Evolutionary conservation across 2,888 invertebrate genomes (phyloP).

Genomic region (Perdita meconis): DNA sequence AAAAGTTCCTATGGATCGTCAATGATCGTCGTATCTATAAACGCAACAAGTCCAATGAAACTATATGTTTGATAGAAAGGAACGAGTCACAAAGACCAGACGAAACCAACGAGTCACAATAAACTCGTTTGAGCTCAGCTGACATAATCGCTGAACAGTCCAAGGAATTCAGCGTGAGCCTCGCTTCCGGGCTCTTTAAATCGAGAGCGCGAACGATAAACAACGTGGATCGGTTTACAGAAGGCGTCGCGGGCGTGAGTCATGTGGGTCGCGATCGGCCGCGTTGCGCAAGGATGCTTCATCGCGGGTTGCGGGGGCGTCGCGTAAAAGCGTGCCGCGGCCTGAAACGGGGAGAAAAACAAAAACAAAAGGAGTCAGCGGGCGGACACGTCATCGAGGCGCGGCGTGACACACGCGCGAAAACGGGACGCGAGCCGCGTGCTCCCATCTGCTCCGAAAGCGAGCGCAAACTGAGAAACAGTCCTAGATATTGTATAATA

Average conservation of each 20-base stretch:
- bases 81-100: too few relatives aligned
- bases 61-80: too few relatives aligned
- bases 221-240: slow-evolving; percentile 53
- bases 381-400: slow-evolving; percentile 65
- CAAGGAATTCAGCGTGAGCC: not conserved
- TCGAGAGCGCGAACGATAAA: not conserved
- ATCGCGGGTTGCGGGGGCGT: slow-evolving; percentile 62
- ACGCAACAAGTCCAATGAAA: too few relatives aligned
- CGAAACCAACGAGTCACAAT: too few relatives aligned
- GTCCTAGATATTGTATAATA: too few relatives aligned
- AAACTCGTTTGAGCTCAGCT: too few relatives aligned
- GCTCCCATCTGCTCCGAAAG: slow-evolving; percentile 44
- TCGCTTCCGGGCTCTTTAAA: slow-evolving; percentile 5
- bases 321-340: slow-evolving; percentile 47
- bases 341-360: slow-evolving; percentile 30
- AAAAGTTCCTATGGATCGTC: too few relatives aligned
- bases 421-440: slow-evolving; percentile 45
- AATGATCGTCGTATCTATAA: too few relatives aligned
- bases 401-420: slow-evolving; percentile 44
- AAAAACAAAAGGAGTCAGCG: slow-evolving; percentile 53
- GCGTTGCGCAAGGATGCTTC: slow-evolving; percentile 61
- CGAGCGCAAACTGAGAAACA: not conserved
- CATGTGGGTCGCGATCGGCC: slow-evolving; percentile 58
- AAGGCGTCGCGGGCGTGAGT: slow-evolving; percentile 57
- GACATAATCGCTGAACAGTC: not conserved